Evolutionary conservation across 2,797 vertebrate genomes (phyloP).

Genomic region (Lagorchestes hirsutus): DNA sequence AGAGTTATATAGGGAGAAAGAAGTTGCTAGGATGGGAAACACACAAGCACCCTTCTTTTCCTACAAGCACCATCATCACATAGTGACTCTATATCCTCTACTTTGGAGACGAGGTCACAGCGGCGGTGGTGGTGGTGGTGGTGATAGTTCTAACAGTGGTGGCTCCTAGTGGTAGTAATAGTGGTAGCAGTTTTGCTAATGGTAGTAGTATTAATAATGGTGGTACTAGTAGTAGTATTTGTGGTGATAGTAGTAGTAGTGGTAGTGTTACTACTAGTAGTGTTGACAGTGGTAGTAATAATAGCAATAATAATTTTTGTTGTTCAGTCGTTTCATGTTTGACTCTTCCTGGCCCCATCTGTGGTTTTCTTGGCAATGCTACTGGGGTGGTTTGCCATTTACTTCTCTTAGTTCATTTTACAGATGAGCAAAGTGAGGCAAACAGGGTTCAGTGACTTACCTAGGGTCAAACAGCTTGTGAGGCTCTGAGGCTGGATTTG

Average conservation of each 20-base stretch:
- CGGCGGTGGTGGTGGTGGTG: neutral
- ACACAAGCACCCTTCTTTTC: neutral
- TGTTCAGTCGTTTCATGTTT: too few relatives aligned
- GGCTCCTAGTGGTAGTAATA: neutral
- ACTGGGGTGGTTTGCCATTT: too few relatives aligned
- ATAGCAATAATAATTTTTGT: too few relatives aligned
- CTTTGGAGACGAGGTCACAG: neutral
- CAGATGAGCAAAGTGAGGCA: too few relatives aligned
- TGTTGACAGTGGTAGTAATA: too few relatives aligned
- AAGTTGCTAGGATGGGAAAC: neutral
- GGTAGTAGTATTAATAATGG: neutral
- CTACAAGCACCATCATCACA: neutral
- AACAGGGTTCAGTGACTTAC: too few relatives aligned
- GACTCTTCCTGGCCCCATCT: too few relatives aligned
- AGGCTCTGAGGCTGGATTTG: too few relatives aligned
- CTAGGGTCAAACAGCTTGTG: too few relatives aligned
- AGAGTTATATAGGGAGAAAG: neutral
- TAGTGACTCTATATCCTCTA: neutral
- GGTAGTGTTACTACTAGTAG: neutral
- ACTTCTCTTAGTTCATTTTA: too few relatives aligned
- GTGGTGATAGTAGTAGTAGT: neutral
- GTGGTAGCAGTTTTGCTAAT: neutral
- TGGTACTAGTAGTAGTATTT: neutral
- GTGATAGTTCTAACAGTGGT: neutral
- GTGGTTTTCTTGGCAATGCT: too few relatives aligned